phyloP scores from a whole-genome alignment of 2,113 vertebrate species.

The Coryphaenoides rupestris region DNA sequence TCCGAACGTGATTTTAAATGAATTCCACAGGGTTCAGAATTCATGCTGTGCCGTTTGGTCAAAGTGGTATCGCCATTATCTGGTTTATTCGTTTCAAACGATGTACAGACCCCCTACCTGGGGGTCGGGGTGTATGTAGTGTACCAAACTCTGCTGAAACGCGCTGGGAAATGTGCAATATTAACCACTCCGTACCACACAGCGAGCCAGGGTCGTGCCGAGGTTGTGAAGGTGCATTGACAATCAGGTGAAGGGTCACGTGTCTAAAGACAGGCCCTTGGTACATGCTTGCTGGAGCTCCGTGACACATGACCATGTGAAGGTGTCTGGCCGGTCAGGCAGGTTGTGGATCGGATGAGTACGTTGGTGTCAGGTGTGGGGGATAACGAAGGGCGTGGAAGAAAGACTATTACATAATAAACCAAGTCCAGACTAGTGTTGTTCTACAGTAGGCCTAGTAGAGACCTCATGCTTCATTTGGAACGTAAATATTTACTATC shows the following conservation, averaged over 20 bases:
- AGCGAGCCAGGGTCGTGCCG: slow-evolving; percentile 30
- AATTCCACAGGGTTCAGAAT: slow-evolving; percentile 20
- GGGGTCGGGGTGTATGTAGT: slow-evolving; percentile 69
- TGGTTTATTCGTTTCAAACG: slow-evolving; percentile 72
- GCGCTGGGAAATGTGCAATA: slow-evolving; percentile 84
- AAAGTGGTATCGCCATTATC: slow-evolving; percentile 61
- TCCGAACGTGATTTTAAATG: too few relatives aligned
- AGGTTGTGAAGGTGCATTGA: slow-evolving; percentile 65
- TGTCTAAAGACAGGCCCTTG: background rate
- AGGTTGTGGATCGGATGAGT: too few relatives aligned
- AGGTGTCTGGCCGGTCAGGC: background rate
- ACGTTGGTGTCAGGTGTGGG: too few relatives aligned
- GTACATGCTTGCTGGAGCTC: slow-evolving; percentile 9
- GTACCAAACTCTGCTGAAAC: slow-evolving; percentile 81
- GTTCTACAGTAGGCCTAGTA: too few relatives aligned
- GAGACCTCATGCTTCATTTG: background rate
- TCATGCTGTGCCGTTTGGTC: background rate
- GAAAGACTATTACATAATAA: too few relatives aligned
- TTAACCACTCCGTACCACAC: slow-evolving; percentile 58
- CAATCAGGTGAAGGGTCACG: slow-evolving; percentile 72
- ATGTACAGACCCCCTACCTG: slow-evolving; percentile 69
- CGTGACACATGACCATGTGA: background rate
- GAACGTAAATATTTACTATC: slow-evolving; percentile 3
- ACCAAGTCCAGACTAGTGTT: too few relatives aligned
- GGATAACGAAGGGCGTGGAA: too few relatives aligned